Evolutionary conservation across 1,140 invertebrate genomes (phyloP).

Genomic region (Diploscapter pachys): DNA sequence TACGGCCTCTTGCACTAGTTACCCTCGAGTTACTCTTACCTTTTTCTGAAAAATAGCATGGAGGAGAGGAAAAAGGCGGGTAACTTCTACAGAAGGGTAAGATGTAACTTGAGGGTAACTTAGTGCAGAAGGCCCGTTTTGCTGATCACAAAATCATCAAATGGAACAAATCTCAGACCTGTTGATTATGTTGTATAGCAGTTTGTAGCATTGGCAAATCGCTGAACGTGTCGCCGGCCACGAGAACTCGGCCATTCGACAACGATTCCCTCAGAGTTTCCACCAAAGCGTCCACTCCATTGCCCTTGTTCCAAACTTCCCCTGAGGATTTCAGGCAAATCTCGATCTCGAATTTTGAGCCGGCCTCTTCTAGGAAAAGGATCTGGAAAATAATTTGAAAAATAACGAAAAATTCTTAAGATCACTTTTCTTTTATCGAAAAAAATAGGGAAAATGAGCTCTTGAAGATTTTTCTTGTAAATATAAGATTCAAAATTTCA

Average conservation of each 20-base stretch:
- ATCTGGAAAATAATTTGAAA: constrained; percentile 34
- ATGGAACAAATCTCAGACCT: constrained; percentile 24
- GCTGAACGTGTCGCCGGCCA: constrained; percentile 55
- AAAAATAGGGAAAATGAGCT: too few relatives aligned
- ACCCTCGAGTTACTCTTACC: too few relatives aligned
- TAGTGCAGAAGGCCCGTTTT: too few relatives aligned
- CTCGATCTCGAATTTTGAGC: constrained; percentile 52
- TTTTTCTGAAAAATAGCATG: too few relatives aligned
- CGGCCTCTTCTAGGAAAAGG: constrained; percentile 53
- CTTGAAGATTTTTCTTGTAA: too few relatives aligned
- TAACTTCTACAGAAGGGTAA: not conserved
- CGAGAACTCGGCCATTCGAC: constrained; percentile 46
- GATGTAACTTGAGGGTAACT: not conserved
- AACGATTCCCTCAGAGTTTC: constrained; percentile 42
- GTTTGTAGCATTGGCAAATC: constrained; percentile 53
- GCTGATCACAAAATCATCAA: not conserved
- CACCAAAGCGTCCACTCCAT: constrained; percentile 50
- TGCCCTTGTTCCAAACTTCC: constrained; percentile 57
- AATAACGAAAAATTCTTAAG: not conserved
- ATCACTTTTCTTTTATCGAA: too few relatives aligned
- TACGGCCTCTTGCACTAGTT: too few relatives aligned
- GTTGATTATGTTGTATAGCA: constrained; percentile 42
- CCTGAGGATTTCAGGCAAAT: constrained; percentile 46
- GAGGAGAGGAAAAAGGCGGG: too few relatives aligned
- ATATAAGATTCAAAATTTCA: too few relatives aligned